Percentiles rank a stretch among this genome's conserved stretches.
Evolutionary conservation across 2,888 invertebrate genomes (phyloP).

Genomic region (Rhogogaster chlorosoma): DNA sequence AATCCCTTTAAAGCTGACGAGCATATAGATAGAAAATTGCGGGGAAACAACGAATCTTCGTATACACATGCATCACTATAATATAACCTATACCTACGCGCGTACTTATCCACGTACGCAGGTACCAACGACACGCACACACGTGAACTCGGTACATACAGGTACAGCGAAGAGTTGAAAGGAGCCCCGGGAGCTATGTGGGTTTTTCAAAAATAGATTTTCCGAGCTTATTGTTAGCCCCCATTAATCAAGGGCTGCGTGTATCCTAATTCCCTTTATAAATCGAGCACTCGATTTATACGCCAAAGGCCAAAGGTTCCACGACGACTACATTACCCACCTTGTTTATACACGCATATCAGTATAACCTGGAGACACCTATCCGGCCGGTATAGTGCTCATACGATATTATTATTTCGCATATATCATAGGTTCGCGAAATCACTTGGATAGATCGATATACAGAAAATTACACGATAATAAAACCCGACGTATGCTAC

Average conservation of each 20-base stretch:
- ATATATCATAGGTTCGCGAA: background rate
- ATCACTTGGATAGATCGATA: slow-evolving; percentile 25
- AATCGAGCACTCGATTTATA: slow-evolving; percentile 39
- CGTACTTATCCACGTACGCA: background rate
- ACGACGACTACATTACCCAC: background rate
- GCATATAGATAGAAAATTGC: background rate
- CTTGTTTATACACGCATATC: slow-evolving; percentile 12
- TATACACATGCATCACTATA: no score
- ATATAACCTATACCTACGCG: background rate
- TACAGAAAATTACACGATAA: slow-evolving; percentile 26
- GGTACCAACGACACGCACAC: background rate
- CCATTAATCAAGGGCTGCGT: slow-evolving; percentile 33
- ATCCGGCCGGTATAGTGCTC: background rate
- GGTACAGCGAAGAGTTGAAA: background rate
- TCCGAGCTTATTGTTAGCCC: slow-evolving; percentile 23
- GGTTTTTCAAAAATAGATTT: slow-evolving; percentile 43
- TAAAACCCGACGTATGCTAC: background rate
- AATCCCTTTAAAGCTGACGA: background rate
- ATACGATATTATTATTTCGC: background rate
- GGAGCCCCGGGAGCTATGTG: background rate
- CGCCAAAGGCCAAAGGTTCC: slow-evolving; percentile 11
- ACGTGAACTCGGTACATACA: background rate
- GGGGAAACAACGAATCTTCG: background rate
- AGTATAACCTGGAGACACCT: background rate
- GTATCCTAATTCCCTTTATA: slow-evolving; percentile 42